phyloP scores from a whole-genome alignment of 2,113 vertebrate species.

The Panthera leo region DNA sequence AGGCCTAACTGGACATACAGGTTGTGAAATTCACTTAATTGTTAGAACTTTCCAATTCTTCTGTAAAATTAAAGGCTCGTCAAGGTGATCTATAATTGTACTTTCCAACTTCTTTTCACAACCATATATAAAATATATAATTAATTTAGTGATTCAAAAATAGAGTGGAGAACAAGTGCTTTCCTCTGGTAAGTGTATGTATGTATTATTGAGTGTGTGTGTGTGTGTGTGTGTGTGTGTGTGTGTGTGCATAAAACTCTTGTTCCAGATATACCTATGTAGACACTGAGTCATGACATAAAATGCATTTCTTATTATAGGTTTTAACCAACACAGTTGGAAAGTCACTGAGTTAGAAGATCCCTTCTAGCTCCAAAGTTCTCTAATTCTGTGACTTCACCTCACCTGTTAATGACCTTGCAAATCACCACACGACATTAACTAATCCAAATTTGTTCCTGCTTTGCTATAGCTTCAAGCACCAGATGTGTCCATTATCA shows the following conservation, averaged over 20 bases:
- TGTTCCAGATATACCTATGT: not conserved
- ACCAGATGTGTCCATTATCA: slow-evolving; percentile 29
- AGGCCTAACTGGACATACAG: not conserved
- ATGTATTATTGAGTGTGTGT: not conserved
- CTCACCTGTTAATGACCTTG: not conserved
- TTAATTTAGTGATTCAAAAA: not conserved
- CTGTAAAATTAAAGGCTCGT: not conserved
- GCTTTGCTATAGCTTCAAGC: not conserved
- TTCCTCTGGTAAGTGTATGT: not conserved
- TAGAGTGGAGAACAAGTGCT: not conserved
- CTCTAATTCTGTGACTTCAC: not conserved
- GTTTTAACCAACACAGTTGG: not conserved
- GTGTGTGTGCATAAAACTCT: not conserved
- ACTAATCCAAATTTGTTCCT: slow-evolving; percentile 15
- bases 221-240: not conserved
- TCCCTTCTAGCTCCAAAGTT: not conserved
- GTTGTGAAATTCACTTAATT: not conserved
- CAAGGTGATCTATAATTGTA: not conserved
- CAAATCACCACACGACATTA: not conserved
- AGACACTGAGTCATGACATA: not conserved
- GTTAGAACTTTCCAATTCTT: not conserved
- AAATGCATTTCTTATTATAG: not conserved
- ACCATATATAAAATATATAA: not conserved
- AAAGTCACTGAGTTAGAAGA: slow-evolving; percentile 4
- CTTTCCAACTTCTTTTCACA: not conserved